A percentile compares a stretch with the other conserved stretches of the same genome.
Evolutionary conservation across 2,113 vertebrate genomes (phyloP).

Genomic region (Heloderma charlesbogerti): DNA sequence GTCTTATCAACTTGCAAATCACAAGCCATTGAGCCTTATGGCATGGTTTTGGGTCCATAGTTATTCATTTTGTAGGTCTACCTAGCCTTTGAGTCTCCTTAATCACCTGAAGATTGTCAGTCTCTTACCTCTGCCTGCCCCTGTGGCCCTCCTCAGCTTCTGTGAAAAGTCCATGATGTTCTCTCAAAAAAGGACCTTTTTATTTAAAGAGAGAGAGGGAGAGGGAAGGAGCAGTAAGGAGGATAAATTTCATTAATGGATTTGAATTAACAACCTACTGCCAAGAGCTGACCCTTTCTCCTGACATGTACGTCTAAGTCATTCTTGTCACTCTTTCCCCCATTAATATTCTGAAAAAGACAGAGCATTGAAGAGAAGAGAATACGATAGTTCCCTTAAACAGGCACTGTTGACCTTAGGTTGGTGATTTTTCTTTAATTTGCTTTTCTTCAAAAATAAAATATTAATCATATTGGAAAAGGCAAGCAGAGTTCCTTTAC

Average conservation of each 20-base stretch:
- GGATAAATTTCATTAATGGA: constrained; percentile 95
- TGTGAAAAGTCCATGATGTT: constrained; percentile 84
- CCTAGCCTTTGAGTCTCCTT: constrained; percentile 96
- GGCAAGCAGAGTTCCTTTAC: constrained; percentile 81
- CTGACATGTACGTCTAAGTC: constrained; percentile 90
- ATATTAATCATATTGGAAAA: constrained; percentile 93
- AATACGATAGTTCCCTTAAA: constrained; percentile 91
- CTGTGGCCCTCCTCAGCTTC: constrained; percentile 85
- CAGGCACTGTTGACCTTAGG: constrained; percentile 91
- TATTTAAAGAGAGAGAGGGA: constrained; percentile 68
- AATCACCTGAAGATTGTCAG: constrained; percentile 99
- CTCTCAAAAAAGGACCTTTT: constrained; percentile 79
- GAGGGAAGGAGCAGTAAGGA: constrained; percentile 77
- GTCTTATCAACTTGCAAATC: constrained; percentile 99
- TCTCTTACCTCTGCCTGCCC: constrained; percentile 92
- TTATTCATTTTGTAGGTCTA: constrained; percentile 99
- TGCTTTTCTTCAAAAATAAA: constrained; percentile 95
- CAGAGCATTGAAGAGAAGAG: constrained; percentile 83
- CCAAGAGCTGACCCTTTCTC: constrained; percentile 90
- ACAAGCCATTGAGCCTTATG: constrained; percentile 99
- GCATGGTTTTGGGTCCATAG: constrained; percentile 98
- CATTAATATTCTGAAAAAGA: constrained; percentile 91
- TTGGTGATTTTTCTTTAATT: constrained; percentile 90
- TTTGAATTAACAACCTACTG: constrained; percentile 91
- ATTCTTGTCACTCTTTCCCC: constrained; percentile 88